Evolutionary conservation across 2,113 vertebrate species (phyloP).

Genomic region (Eptatretus burgeri): DNA sequence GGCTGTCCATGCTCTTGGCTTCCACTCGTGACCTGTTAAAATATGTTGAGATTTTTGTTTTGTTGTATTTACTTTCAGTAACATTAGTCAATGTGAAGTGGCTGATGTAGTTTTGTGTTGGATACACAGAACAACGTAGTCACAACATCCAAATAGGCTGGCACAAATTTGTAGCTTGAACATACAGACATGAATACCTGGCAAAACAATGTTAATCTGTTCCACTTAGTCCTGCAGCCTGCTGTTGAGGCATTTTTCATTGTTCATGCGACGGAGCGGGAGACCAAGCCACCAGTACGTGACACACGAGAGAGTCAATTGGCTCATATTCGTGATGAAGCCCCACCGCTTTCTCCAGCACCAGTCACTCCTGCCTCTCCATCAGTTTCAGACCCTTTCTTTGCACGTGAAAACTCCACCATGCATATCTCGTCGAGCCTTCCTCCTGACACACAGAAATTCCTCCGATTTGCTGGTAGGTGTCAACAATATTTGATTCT

Average conservation of each 20-base stretch:
- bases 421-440: conserved; percentile 79
- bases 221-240: conserved; percentile 40
- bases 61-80: too few relatives aligned
- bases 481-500: neutral
- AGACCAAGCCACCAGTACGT: conserved; percentile 61
- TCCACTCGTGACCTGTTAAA: too few relatives aligned
- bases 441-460: conserved; percentile 70
- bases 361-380: conserved; percentile 62
- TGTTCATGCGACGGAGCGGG: conserved; percentile 64
- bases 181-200: too few relatives aligned
- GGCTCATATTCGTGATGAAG: conserved; percentile 67
- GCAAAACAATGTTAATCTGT: too few relatives aligned
- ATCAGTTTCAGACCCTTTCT: conserved; percentile 61
- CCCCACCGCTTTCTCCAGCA: conserved; percentile 49
- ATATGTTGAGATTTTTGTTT: too few relatives aligned
- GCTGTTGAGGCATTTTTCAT: conserved; percentile 73
- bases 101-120: too few relatives aligned
- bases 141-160: too few relatives aligned
- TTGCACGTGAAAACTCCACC: conserved; percentile 55
- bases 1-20: too few relatives aligned
- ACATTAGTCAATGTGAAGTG: too few relatives aligned
- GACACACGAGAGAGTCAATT: conserved; percentile 67
- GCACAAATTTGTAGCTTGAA: too few relatives aligned
- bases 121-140: too few relatives aligned
- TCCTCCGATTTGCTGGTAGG: conserved; percentile 57